Base-by-base conservation (phyloP, 1,140 invertebrate genomes). In the Solenopsis invicta region DNA sequence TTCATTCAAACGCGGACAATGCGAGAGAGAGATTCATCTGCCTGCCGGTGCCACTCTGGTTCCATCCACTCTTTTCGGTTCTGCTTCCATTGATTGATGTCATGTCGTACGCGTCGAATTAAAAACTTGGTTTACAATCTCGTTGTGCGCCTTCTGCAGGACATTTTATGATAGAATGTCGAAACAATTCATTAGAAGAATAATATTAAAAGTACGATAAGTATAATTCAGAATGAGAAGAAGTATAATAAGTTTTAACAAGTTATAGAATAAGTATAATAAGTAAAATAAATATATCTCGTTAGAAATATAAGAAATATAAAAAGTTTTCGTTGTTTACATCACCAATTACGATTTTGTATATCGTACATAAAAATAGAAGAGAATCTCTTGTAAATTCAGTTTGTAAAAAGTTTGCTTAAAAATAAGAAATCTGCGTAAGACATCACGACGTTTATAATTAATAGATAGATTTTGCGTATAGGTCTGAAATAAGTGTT, bases 1-100 rank as follows among this genome's bases (percentile, higher is more conserved):
- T 94, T 93, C 94, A 95, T 95, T 95, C 90, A 94, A 90, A 94
- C 93, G 93, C 92, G 94, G 94, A 95, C 95, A 95, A 95, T 95
- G 94, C 92, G 91, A 91, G 93, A 89, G 93, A 89, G 89, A 94
- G 93, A 95, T 95, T 95, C 94, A 95, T 95, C 94, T 94, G 93
- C 88, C 92, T 92, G 92, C 92, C 93, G 92, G 91, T 93, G 91
- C 91, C 86, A 81, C 72, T 82, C 88, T 71, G 86, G 18, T 82
- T 86, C 81, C 82, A 85, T 86, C 80, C 88, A 34, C 88, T 91
- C 88, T 87, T 87, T 87, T 64, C 64, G 87, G 78, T 87, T 87
- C 90, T 64, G 69, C 90, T 75, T 86, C 84, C 87, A 90, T 89
- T 92, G 90, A 92, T 90, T 92, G 90, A 88, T 93, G 93, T 95